Base-by-base conservation (phyloP, 2,888 invertebrate genomes). In the Eristalis tenax region DNA sequence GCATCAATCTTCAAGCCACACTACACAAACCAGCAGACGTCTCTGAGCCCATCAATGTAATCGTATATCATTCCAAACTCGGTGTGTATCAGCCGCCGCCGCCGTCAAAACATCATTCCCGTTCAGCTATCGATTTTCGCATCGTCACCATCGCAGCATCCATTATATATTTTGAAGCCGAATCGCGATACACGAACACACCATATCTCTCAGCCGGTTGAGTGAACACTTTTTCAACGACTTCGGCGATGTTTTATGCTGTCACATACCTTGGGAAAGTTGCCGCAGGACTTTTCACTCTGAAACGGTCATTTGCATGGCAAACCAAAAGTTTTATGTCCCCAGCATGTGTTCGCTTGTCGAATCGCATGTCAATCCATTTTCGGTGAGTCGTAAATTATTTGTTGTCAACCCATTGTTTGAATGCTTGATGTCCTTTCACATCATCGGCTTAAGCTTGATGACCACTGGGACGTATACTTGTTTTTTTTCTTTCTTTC, bases 281-380 rank as follows among this genome's bases (percentile, higher is more conserved):
- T 50, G 32, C 3, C 18, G 18, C 22, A 11, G 56, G 56, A 56
- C 28, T 69, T 32, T 18, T 56, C 18, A 28, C 28, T 56, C 13
- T 13, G 10, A n/a, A 57, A 32, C 43, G 50, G 69, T 18, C 56
- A 56, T 69, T 69, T 69, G 56, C 56, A 56, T 32, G 50, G 56
- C 56, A 57, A 69, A 69, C 35, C 68, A 69, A 69, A 69, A 69
- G 69, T 69, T 69, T 69, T 50, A 69, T 69, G 69, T 56, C 28
- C 32, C 32, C 32, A 8, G 56, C 69, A 56, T 69, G 43, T 64
- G 69, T 56, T 56, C 23, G 43, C 63, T n/a, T 13, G 8, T 23
- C 59, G 4, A 13, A 23, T 28, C 26, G 59, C 4, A 38, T 38
- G 26, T 26, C 13, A 28, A 23, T 13, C 23, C 59, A 15, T 23